phyloP scores from a whole-genome alignment of 1,140 invertebrate species.

The Eufriesea mexicana region DNA sequence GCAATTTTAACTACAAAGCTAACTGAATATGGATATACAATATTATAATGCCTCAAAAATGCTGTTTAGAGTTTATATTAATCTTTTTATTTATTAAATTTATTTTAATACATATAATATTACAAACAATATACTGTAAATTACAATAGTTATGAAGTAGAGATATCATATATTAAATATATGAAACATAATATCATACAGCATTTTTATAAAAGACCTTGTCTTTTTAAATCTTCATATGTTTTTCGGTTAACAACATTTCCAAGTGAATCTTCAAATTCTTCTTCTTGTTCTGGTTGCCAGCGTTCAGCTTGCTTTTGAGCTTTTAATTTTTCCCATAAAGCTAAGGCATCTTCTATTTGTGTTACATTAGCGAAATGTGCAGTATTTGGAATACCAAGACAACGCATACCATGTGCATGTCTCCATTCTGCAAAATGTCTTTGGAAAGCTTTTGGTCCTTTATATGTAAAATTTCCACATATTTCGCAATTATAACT shows the following conservation, averaged over 20 bases:
- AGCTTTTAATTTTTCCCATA: conserved; percentile 98
- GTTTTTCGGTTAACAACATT: conserved; percentile 99
- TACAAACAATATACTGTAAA: background rate
- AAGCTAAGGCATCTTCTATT: conserved; percentile 98
- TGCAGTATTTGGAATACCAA: conserved; percentile 99
- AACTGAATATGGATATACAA: conserved; percentile 81
- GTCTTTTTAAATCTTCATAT: conserved; percentile 98
- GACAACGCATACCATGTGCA: conserved; percentile 99
- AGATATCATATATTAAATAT: background rate
- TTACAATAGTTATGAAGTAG: background rate
- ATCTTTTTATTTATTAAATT: conserved; percentile 9
- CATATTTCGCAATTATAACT: conserved; percentile 99
- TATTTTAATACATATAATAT: background rate
- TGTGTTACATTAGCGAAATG: conserved; percentile 99
- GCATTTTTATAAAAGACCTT: conserved; percentile 92
- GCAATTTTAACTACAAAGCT: conserved; percentile 86
- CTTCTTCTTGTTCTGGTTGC: conserved; percentile 98
- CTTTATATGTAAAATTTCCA: conserved; percentile 99
- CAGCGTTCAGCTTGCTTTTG: conserved; percentile 98
- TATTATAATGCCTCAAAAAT: background rate
- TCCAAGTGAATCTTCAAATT: conserved; percentile 98
- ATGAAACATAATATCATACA: background rate
- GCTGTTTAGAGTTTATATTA: background rate
- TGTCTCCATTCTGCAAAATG: conserved; percentile 99
- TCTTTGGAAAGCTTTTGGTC: conserved; percentile 99